These are phyloP conservation scores for Stigmatopora nigra DNA, from an alignment of 2,113 vertebrate genomes.

Conservation along the genomic window DNA sequence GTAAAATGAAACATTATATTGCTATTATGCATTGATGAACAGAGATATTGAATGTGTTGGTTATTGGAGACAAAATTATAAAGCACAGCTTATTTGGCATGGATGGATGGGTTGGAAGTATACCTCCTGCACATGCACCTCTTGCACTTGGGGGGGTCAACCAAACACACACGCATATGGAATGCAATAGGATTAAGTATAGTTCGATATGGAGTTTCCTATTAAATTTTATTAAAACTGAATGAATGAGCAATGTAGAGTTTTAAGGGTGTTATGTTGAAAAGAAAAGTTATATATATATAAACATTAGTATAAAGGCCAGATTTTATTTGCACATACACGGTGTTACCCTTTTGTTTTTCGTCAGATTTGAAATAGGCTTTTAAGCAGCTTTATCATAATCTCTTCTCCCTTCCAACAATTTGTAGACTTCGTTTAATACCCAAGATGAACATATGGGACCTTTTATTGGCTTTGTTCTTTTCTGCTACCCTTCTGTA, in stretches of 20 bases:
- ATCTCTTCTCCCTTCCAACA: slow-evolving; percentile 40
- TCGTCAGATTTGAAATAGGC: slow-evolving; percentile 42
- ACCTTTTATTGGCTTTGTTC: slow-evolving; percentile 48
- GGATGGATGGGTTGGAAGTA: neutral
- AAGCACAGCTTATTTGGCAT: too few species aligned
- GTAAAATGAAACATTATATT: too few species aligned
- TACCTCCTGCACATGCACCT: too few species aligned
- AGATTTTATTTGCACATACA: slow-evolving; percentile 4
- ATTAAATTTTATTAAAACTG: neutral
- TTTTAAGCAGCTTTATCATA: slow-evolving; percentile 56
- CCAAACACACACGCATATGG: neutral
- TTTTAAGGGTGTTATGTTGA: neutral
- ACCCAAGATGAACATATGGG: slow-evolving; percentile 54
- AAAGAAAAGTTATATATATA: neutral
- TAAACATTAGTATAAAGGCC: neutral
- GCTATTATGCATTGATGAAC: too few species aligned
- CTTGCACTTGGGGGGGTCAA: slow-evolving; percentile 2
- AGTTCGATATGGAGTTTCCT: neutral
- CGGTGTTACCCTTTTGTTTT: slow-evolving; percentile 23
- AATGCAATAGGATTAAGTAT: slow-evolving; percentile 14
- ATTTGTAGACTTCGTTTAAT: slow-evolving; percentile 49
- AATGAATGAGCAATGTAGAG: neutral
- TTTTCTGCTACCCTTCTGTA: slow-evolving; percentile 26
- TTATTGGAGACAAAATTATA: too few species aligned
- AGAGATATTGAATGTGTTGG: too few species aligned